Base-by-base conservation (phyloP, 53 echinoderm and acorn worm genomes). In the Arbacia lixula region DNA sequence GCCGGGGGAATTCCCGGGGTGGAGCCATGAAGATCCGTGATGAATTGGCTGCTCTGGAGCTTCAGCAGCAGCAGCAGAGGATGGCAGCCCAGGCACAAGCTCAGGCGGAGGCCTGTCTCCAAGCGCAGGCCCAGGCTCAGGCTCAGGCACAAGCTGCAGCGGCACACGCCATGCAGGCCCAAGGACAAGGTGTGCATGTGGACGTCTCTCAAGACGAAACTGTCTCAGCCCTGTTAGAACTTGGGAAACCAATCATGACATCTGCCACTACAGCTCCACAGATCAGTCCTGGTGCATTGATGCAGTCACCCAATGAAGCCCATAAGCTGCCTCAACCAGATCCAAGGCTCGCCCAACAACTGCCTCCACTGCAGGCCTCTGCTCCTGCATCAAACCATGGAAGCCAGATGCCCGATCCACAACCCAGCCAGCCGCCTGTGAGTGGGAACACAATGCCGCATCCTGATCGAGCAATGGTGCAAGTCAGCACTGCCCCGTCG, bases 121-220 rank as follows among this genome's bases (percentile, higher is more conserved):
- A 50, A 76, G 53, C 41, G 32, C 40, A 61, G 42, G 64, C 64
- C 6, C 55, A 55, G 12, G 76, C 76, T 34, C 76, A 78, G 27
- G 57, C 38, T 17, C 84, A 88, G 39, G 89, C 84, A 33, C 84
- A 66, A 28, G 77, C 79, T 36, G 85, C 78, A 35, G 85, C 84
- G 12, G 69, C 66, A 50, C 43, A 42, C 4, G 46, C 46, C 43
- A 50, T 43, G 6, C 55, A 54, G 27, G 20, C 21, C 3, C 46
- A 62, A 31, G 61, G 29, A 4, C 61, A 64, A 22, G 64, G 30
- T n/a, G 42, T 43, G 2, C 82, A 32, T 34, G 32, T 49, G 11
- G 82, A 81, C 29, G 90, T 86, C 28, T 81, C 81, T 28, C 86
- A 90, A 66, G 82, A 85, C 39, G 90, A 90, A 50, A 90, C 85